Evolutionary conservation across 2,113 vertebrate genomes (phyloP).

Genomic region (Nettapus auritus): DNA sequence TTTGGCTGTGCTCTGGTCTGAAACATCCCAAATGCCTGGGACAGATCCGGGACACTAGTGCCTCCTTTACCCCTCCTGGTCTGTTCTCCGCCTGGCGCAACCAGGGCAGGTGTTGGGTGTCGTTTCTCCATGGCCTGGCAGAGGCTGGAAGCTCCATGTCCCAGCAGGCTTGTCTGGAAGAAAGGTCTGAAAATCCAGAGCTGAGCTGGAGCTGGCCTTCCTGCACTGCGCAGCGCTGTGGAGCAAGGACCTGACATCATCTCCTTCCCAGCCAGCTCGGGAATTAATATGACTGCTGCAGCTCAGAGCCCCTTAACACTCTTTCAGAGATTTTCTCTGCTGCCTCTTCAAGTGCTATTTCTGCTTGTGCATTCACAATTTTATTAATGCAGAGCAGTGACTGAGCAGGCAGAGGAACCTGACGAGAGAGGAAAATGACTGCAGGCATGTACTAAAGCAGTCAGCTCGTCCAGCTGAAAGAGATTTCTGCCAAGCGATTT

Average conservation of each 20-base stretch:
- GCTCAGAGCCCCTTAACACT: not conserved
- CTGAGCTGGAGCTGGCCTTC: not conserved
- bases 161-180: not conserved
- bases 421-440: slow-evolving; percentile 20
- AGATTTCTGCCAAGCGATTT: slow-evolving; percentile 40
- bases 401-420: not conserved
- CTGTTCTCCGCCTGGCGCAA: not conserved
- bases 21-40: not conserved
- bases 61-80: not conserved
- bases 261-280: not conserved
- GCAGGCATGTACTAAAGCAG: slow-evolving; percentile 19
- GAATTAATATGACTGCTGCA: not conserved
- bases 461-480: slow-evolving; percentile 56
- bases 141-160: not conserved
- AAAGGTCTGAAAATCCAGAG: not conserved
- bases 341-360: not conserved
- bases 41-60: not conserved
- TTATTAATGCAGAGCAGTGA: not conserved
- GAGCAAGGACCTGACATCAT: not conserved
- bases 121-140: not conserved
- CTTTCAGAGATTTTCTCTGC: not conserved
- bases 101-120: not conserved
- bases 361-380: not conserved
- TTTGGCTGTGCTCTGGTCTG: not conserved
- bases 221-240: not conserved